Evolutionary conservation across 2,888 invertebrate genomes (phyloP), one percentile per base, ranked within the genome.

Genomic region (Thereva unica): DNA sequence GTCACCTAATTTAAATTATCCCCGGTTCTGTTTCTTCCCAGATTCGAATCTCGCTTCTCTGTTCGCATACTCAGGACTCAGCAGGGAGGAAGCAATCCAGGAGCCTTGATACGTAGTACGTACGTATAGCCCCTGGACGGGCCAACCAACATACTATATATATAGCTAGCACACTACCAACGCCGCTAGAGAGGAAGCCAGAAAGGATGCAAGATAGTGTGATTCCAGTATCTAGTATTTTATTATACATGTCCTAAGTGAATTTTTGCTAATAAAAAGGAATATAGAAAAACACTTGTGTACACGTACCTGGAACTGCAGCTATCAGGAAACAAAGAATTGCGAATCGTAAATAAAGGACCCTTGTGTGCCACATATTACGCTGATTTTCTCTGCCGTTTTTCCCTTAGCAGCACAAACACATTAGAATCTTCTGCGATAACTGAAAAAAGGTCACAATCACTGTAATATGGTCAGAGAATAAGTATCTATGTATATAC

Each of bases 331-430:
- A 66, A 64, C 70, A 70, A 59, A 70, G 66, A 64, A 70, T 69
- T 68, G 69, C 69, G 64, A 67, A 69, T 67, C 69, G 71, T 70
- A 70, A 70, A 71, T 70, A 70, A 65, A 70, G 56, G 68, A 69
- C 68, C 70, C 70, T 69, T 68, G 69, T 68, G 69, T 67, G 67
- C 70, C 67, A 70, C 71, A 71, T 70, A 68, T 70, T 71, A 70
- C 55, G 54, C 52, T 55, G 47, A 64, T 64, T 55, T 64, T 23
- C 44, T 42, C 64, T 23, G 52, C n/a, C n/a, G n/a, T n/a, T 64
- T 61, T 34, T 55, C 23, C 37, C 50, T 59, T 59, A 61, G 50
- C 23, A 23, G 23, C 61, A 61, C 61, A 61, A 61, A 61, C 50
- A 61, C 61, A 50, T 61, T 9, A 41, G 57, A 45, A 10, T 47